Conservation (phyloP, 1,140 invertebrate species). For the Tribolium castaneum region DNA sequence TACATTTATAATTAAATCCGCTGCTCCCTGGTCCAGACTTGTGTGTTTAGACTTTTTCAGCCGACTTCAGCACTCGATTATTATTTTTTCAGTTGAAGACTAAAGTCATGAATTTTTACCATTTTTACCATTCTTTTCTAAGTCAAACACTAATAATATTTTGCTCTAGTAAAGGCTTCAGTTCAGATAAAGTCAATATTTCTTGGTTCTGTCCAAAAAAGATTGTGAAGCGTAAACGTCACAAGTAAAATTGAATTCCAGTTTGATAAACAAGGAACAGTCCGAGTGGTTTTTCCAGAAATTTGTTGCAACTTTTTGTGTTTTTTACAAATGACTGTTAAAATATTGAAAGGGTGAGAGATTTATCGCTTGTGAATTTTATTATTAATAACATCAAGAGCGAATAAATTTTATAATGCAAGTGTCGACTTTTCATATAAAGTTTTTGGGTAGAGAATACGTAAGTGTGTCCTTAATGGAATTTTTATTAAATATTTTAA, state of each 20-base stretch:
- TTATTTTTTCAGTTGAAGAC: neutral
- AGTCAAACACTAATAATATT: no score
- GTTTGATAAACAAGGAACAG: neutral
- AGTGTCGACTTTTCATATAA: neutral
- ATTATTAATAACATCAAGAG: neutral
- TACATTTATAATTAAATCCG: neutral
- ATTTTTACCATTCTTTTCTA: no score
- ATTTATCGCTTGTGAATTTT: neutral
- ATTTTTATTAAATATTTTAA: neutral
- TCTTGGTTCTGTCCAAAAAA: no score
- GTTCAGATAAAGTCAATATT: no score
- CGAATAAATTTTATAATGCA: neutral
- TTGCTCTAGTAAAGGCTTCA: no score
- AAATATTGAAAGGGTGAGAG: neutral
- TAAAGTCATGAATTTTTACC: neutral
- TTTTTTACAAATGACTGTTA: no score
- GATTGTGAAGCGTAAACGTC: no score
- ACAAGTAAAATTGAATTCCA: neutral
- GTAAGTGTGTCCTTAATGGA: neutral
- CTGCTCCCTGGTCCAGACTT: neutral
- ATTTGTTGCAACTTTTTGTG: no score
- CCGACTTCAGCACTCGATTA: neutral
- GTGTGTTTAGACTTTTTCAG: neutral
- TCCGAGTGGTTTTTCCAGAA: neutral
- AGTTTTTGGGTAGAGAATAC: neutral